Base-by-base conservation (phyloP, 2,797 vertebrate species). In the Falco peregrinus region DNA sequence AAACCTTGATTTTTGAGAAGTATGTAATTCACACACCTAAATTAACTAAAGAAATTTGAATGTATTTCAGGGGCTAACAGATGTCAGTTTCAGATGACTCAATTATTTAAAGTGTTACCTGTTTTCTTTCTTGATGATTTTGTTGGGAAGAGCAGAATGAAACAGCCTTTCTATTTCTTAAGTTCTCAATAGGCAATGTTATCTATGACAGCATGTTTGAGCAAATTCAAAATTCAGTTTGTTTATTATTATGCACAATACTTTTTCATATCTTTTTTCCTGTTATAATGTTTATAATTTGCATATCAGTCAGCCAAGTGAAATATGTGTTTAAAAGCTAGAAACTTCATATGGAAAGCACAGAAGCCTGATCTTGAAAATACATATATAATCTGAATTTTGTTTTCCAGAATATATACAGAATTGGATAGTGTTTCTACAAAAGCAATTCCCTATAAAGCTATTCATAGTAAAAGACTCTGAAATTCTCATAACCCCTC, bases 271-370 rank as follows among this genome's bases (percentile, higher is more conserved):
- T 51, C 31, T 50, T 75, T 89, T 67, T 74, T 51, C 29, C 76
- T 76, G 29, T 69, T 86, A 48, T 86, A 80, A 89, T 77, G 45
- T 78, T 89, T 87, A 59, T 35, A 71, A 89, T 87, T 94, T 91
- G 37, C 64, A 11, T 74, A 84, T 68, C 79, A 85, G 50, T 74
- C 68, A 94, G 37, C 5, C 29, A 85, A 92, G 37, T 67, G 48
- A 95, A 94, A 61, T 76, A 67, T 5, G 9, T 37, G 10, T 53
- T 92, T 80, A 85, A 92, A 93, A 90, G 64, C 70, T 35, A 82
- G 51, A 76, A 84, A 53, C 6, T 74, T 89, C 74, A 51, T 29
- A 74, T 8, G 25, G 48, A 74, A 82, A 92, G 45, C 61, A 71
- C 24, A 91, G 53, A 87, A 90, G n/a, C 25, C 47, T 3, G 2